A percentile compares a stretch with the other conserved stretches of the same genome.
Evolutionary conservation across 2,113 vertebrate species (phyloP).

Genomic region (Bufo bufo): DNA sequence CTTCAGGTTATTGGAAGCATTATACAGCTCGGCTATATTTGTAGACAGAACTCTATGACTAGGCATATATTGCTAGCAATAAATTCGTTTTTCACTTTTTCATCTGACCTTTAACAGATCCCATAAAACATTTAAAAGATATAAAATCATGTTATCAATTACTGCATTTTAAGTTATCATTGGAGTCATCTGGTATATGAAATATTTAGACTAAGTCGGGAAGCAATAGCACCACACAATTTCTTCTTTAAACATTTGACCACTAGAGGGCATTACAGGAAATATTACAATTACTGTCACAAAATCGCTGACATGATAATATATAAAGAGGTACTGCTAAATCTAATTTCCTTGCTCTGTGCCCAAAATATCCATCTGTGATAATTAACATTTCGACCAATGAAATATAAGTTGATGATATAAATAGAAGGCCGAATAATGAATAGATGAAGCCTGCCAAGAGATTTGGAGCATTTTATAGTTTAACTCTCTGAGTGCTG

Average conservation of each 20-base stretch:
- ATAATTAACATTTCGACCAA: conserved; percentile 53
- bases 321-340: conserved; percentile 38
- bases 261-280: conserved; percentile 56
- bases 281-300: conserved; percentile 48
- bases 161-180: no score
- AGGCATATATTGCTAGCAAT: no score
- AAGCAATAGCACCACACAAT: background rate
- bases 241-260: conserved; percentile 12
- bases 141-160: no score
- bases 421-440: conserved; percentile 52
- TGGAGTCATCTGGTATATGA: no score
- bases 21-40: no score
- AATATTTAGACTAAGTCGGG: no score
- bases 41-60: no score
- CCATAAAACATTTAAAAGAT: no score
- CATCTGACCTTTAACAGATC: no score
- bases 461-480: conserved; percentile 12
- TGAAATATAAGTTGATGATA: conserved; percentile 39
- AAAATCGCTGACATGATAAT: conserved; percentile 36
- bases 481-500: conserved; percentile 16
- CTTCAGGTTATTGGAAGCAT: no score
- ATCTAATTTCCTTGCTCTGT: conserved; percentile 47
- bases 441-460: conserved; percentile 45
- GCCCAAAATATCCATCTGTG: conserved; percentile 52
- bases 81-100: no score